Evolutionary conservation across 2,888 invertebrate genomes (phyloP).

Genomic region (Limnephilus marmoratus): DNA sequence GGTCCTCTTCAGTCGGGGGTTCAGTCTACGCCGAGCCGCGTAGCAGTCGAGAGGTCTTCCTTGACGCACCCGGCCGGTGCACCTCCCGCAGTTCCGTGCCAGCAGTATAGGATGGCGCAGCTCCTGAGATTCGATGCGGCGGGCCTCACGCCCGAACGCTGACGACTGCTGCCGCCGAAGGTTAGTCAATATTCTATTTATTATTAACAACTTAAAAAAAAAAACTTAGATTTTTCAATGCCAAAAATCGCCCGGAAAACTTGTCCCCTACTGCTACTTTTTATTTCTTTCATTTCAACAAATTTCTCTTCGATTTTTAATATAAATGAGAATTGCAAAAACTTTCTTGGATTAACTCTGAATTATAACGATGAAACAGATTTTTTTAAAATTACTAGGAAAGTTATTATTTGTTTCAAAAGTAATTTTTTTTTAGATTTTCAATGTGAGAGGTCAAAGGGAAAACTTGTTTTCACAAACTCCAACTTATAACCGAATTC

Average conservation of each 20-base stretch:
- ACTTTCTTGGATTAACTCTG: too few relatives aligned
- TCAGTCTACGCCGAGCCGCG: slow-evolving; percentile 62
- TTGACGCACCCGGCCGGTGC: slow-evolving; percentile 26
- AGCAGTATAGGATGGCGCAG: slow-evolving; percentile 70
- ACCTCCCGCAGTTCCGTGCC: slow-evolving; percentile 35
- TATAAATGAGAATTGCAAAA: too few relatives aligned
- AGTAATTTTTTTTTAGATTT: not conserved
- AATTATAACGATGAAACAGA: too few relatives aligned
- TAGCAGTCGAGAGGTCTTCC: slow-evolving; percentile 46
- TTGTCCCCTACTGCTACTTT: not conserved
- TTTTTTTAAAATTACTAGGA: too few relatives aligned
- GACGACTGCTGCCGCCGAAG: slow-evolving; percentile 77
- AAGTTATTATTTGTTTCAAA: not conserved
- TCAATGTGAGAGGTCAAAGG: not conserved
- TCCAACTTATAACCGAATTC: too few relatives aligned
- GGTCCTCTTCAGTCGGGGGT: not conserved
- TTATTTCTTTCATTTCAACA: not conserved
- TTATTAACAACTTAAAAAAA: not conserved
- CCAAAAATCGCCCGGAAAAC: not conserved
- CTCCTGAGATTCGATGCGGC: slow-evolving; percentile 75
- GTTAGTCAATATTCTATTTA: slow-evolving; percentile 67
- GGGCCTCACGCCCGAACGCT: slow-evolving; percentile 77
- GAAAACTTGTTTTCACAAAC: not conserved
- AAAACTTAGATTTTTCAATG: not conserved
- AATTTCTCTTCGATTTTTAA: too few relatives aligned